These are phyloP conservation scores for Apamea monoglypha DNA, from an alignment of 2,888 invertebrate genomes.

Conservation along the genomic window DNA sequence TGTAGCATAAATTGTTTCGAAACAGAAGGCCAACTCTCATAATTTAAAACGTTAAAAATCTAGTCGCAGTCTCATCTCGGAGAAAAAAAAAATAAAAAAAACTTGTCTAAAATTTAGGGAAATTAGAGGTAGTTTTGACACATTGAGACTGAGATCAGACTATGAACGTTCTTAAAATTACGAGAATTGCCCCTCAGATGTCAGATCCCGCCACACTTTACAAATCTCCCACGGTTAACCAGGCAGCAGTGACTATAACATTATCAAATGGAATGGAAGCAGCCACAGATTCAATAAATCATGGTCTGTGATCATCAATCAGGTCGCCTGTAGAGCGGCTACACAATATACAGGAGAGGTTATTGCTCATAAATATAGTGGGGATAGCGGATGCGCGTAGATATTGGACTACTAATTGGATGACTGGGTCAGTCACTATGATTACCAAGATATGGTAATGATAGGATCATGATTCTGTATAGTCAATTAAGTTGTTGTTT, in stretches of 20 bases:
- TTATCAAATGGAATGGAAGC: constrained; percentile 10
- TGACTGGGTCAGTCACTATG: neutral
- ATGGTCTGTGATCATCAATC: constrained; percentile 42
- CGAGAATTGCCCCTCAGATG: neutral
- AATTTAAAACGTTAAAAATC: too few relatives aligned
- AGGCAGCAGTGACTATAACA: neutral
- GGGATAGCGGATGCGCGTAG: neutral
- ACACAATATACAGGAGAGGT: constrained; percentile 6
- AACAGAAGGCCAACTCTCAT: neutral
- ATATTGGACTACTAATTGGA: neutral
- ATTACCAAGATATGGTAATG: neutral
- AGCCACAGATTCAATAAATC: constrained; percentile 43
- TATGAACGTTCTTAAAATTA: neutral
- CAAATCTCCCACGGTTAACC: neutral
- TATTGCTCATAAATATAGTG: constrained; percentile 31
- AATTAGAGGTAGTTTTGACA: neutral
- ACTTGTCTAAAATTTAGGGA: too few relatives aligned
- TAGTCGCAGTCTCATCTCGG: neutral
- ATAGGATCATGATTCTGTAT: neutral
- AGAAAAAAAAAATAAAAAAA: too few relatives aligned
- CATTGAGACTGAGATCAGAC: neutral
- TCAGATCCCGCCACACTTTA: neutral
- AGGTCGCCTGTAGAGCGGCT: neutral
- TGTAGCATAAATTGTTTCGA: neutral
- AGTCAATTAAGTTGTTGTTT: neutral